phyloP scores from a whole-genome alignment of 2,797 vertebrate species.

The Hephaestus fuliginosus region DNA sequence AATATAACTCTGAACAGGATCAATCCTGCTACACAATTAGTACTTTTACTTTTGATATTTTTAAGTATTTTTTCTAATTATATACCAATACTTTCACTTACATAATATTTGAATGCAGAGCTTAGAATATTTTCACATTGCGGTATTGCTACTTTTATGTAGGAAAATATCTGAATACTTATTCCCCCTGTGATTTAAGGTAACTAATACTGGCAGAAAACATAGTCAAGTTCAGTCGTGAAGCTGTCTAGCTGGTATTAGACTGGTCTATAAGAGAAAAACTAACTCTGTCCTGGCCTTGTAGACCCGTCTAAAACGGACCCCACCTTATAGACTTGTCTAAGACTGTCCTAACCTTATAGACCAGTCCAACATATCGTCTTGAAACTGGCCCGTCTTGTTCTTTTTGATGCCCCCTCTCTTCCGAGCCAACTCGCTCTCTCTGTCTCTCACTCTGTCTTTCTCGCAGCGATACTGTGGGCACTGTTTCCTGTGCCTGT shows the following conservation, averaged over 20 bases:
- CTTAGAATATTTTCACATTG: not conserved
- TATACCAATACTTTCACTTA: not conserved
- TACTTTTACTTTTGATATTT: not conserved
- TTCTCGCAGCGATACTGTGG: conserved; percentile 75
- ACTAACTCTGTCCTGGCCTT: conserved; percentile 37
- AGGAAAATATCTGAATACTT: not conserved
- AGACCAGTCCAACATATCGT: conserved; percentile 42
- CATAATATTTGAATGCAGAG: not conserved
- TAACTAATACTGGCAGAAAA: conserved; percentile 17
- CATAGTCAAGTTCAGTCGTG: not conserved
- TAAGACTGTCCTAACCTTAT: conserved; percentile 39
- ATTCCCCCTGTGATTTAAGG: not conserved
- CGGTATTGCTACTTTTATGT: too few relatives aligned
- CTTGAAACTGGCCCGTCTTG: conserved; percentile 49
- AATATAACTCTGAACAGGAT: not conserved
- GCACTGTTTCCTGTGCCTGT: conserved; percentile 68
- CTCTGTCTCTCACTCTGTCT: conserved; percentile 56
- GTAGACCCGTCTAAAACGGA: conserved; percentile 23
- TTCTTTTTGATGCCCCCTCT: conserved; percentile 60
- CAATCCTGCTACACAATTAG: not conserved
- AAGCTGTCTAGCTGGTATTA: conserved; percentile 15
- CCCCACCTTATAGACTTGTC: conserved; percentile 38
- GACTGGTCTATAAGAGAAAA: conserved; percentile 12
- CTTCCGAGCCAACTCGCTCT: conserved; percentile 54
- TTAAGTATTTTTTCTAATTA: not conserved